A percentile compares a stretch with the other conserved stretches of the same genome.
Conservation (phyloP, 2,888 invertebrate species). For the Drosophila helvetica region DNA sequence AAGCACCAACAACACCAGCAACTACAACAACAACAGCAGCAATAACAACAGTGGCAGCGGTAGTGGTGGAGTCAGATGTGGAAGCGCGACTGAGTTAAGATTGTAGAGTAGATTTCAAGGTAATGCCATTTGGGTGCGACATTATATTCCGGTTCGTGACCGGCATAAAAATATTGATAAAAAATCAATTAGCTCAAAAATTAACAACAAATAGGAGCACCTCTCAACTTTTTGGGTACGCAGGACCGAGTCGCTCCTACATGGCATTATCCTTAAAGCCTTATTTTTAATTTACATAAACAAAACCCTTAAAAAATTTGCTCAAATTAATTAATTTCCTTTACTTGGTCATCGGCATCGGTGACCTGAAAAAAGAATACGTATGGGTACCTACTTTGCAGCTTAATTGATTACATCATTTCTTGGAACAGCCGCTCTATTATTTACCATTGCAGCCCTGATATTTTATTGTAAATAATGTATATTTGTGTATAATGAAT, state of each 20-base stretch:
- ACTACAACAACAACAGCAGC: slow-evolving; percentile 63
- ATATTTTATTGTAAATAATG: slow-evolving; percentile 76
- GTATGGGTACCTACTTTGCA: slow-evolving; percentile 50
- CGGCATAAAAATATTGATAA: background rate
- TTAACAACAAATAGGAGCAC: background rate
- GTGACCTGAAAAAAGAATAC: slow-evolving; percentile 42
- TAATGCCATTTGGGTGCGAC: background rate
- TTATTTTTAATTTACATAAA: slow-evolving; percentile 21
- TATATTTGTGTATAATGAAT: slow-evolving; percentile 79
- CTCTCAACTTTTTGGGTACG: background rate
- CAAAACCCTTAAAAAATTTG: slow-evolving; percentile 52
- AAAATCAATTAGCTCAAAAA: background rate
- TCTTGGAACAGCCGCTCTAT: slow-evolving; percentile 46
- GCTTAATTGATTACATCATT: slow-evolving; percentile 35
- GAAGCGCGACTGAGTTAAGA: slow-evolving; percentile 24
- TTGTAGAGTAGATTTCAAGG: background rate
- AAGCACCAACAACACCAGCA: slow-evolving; percentile 78
- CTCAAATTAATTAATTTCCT: slow-evolving; percentile 66
- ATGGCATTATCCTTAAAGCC: slow-evolving; percentile 24
- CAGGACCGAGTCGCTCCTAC: background rate
- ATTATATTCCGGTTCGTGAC: no score
- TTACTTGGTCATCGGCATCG: slow-evolving; percentile 34
- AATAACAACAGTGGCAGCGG: slow-evolving; percentile 57
- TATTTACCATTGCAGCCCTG: slow-evolving; percentile 55
- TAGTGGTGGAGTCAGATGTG: slow-evolving; percentile 53